Base-by-base conservation (phyloP, 2,888 invertebrate species). In the Syrphus vitripennis region DNA sequence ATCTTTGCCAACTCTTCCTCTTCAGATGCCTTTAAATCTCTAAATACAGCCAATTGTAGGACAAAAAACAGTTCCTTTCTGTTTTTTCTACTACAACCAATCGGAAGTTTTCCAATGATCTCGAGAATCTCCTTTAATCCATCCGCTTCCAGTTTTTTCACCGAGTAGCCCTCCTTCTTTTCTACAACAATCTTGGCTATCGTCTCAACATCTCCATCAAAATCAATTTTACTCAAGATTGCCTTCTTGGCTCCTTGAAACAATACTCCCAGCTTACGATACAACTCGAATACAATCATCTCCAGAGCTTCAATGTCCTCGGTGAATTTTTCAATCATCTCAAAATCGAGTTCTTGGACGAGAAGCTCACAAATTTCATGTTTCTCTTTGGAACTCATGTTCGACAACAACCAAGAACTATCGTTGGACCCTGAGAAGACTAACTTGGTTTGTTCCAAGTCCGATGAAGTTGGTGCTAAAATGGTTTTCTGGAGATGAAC, bases 221-320 rank as follows among this genome's bases (percentile, higher is more conserved):
- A 89, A 37, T 89, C 87, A 12, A 88, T 7, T 71, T 40, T 67
- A 70, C 87, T 21, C 6, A 90, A 34, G 14, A 90, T 72, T 2
- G 89, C 88, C 70, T 88, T 88, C 72, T 90, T 90, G 4, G 88
- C 86, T 29, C 26, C 75, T 1, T 86, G 34, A 1, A 90, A 87
- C 0, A 61, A 16, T 0, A 65, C 70, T 0, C 78, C 87, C 5
- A 90, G 87, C 1, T 89, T 81, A 24, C 89, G 89, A 29, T 90
- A 89, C 14, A 90, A 24, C 16, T 89, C 88, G 14, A 90, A 9
- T 0, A 89, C 34, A 19, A 90, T 78, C 10, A 91, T 82, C 61
- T 92, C 91, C 5, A 91, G 88, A 16, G 89, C 88, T 26, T 91
- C 91, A 1, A 89, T 79, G 75, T 91, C 90, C 3, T 88, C 87